phyloP scores from a whole-genome alignment of 1,140 invertebrate species.

The Yoshiicerus persimilis region DNA sequence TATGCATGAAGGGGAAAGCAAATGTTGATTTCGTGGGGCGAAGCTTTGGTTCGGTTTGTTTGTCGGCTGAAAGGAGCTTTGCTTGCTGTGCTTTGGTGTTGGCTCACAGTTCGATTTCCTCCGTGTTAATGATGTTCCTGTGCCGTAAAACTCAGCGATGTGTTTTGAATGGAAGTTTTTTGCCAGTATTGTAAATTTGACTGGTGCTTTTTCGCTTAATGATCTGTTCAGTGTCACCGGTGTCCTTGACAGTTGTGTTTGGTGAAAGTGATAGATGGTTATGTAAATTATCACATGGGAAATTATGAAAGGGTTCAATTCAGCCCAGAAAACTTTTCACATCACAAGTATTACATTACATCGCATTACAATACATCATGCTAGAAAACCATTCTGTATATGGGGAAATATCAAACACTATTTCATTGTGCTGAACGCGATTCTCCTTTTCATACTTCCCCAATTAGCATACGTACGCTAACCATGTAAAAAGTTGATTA shows the following conservation, averaged over 20 bases:
- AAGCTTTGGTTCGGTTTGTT: no score
- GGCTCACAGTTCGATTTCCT: not conserved
- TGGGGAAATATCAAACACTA: no score
- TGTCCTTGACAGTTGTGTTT: not conserved
- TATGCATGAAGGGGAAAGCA: not conserved
- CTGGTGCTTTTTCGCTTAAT: constrained; percentile 5
- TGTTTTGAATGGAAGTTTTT: not conserved
- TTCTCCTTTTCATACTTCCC: no score
- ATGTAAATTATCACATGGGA: constrained; percentile 8
- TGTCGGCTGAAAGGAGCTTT: not conserved
- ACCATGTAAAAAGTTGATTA: no score
- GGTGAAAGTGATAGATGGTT: constrained; percentile 7
- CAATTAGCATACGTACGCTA: no score
- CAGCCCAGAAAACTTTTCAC: not conserved
- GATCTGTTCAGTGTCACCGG: constrained; percentile 3
- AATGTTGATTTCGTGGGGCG: not conserved
- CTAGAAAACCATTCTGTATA: not conserved
- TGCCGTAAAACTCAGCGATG: not conserved
- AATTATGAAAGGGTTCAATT: not conserved
- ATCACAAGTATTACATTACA: not conserved
- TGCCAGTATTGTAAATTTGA: constrained; percentile 4
- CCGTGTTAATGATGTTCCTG: not conserved
- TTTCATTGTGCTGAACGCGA: no score
- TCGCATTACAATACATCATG: not conserved
- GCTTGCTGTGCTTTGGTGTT: no score